phyloP scores from a whole-genome alignment of 2,797 vertebrate species.

The Enteromius paludinosus region DNA sequence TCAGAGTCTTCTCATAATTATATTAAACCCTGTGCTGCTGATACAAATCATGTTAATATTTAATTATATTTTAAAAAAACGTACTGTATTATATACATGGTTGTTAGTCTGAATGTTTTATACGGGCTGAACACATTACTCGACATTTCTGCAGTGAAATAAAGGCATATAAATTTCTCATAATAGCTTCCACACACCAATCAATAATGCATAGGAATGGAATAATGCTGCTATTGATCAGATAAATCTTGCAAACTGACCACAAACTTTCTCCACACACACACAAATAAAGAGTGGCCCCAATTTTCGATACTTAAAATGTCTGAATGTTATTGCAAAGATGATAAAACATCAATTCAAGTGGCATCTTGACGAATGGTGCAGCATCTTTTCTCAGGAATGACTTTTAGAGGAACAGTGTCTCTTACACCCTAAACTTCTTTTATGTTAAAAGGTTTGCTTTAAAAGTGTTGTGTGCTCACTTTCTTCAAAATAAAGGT shows the following conservation, averaged over 20 bases:
- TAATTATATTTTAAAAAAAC: slow-evolving; percentile 22
- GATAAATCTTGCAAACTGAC: slow-evolving; percentile 8
- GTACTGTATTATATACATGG: slow-evolving; percentile 3
- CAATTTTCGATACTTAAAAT: neutral
- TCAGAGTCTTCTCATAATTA: slow-evolving; percentile 4
- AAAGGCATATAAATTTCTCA: slow-evolving; percentile 20
- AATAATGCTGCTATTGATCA: slow-evolving; percentile 20
- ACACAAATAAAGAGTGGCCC: neutral
- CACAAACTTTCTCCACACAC: neutral
- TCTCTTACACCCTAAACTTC: neutral
- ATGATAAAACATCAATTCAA: neutral
- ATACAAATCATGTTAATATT: slow-evolving; percentile 14
- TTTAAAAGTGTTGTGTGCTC: neutral
- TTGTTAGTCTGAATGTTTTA: slow-evolving; percentile 14
- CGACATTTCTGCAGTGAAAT: slow-evolving; percentile 1
- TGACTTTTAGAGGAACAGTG: neutral
- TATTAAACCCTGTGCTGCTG: neutral
- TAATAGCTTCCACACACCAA: slow-evolving; percentile 28
- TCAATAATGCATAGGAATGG: slow-evolving; percentile 35
- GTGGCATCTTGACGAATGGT: neutral
- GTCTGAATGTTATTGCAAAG: neutral
- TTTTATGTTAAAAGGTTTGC: neutral
- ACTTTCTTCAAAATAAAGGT: neutral
- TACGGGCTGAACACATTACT: slow-evolving; percentile 11
- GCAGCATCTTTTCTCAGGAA: neutral